Conservation (phyloP, 2,888 invertebrate genomes). For the Calliphora vomitoria region DNA sequence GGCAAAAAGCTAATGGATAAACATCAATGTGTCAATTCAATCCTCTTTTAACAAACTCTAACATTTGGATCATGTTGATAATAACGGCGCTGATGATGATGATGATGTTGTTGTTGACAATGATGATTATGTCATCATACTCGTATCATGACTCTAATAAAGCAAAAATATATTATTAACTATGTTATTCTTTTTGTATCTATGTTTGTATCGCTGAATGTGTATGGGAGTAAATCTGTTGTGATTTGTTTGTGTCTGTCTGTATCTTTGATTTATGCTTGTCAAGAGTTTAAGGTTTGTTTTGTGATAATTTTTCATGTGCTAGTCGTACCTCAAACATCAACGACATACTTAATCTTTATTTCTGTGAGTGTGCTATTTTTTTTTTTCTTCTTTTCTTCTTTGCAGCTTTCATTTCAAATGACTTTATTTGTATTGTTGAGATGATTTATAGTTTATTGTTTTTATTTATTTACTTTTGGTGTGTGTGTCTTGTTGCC, state of each 20-base stretch:
- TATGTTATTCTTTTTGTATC: slow-evolving; percentile 18
- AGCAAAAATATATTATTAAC: slow-evolving; percentile 14
- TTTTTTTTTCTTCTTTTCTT: neutral
- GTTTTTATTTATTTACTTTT: slow-evolving; percentile 33
- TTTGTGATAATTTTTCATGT: slow-evolving; percentile 62
- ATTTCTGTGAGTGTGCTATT: neutral
- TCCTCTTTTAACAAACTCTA: slow-evolving; percentile 50
- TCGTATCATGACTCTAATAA: slow-evolving; percentile 3
- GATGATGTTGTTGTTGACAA: slow-evolving; percentile 32
- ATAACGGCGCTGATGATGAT: neutral
- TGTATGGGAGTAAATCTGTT: neutral
- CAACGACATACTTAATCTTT: neutral
- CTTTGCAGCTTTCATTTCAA: neutral
- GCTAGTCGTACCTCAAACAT: slow-evolving; percentile 14
- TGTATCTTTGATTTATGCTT: slow-evolving; percentile 63
- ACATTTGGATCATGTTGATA: slow-evolving; percentile 6
- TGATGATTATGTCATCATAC: slow-evolving; percentile 19
- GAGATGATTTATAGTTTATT: slow-evolving; percentile 55
- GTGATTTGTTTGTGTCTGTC: slow-evolving; percentile 7
- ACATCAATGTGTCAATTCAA: slow-evolving; percentile 64
- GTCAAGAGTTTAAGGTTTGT: slow-evolving; percentile 58
- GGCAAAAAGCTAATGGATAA: slow-evolving; percentile 52
- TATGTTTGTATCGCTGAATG: neutral
- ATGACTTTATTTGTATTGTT: slow-evolving; percentile 45
- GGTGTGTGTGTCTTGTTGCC: neutral